Evolutionary conservation across 2,797 vertebrate species (phyloP).

Genomic region (Coracias cyanogaster): DNA sequence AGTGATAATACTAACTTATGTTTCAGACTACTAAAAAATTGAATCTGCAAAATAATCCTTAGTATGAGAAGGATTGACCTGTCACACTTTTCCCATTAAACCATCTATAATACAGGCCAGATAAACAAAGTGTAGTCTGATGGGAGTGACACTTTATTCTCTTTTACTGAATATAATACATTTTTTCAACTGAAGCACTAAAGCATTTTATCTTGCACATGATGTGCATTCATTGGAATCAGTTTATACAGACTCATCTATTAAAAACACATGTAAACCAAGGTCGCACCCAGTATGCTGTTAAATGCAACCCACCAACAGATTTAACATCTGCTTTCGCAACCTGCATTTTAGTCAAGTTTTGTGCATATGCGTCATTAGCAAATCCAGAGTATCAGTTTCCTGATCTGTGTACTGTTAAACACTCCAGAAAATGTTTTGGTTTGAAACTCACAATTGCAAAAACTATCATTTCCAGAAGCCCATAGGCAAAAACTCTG

Average conservation of each 20-base stretch:
- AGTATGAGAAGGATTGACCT: neutral
- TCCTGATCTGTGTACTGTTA: neutral
- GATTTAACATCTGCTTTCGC: constrained; percentile 9
- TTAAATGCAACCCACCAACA: neutral
- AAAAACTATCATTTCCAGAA: constrained; percentile 4
- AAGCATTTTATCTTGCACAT: constrained; percentile 2
- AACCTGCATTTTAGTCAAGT: neutral
- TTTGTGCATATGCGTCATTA: constrained; percentile 6
- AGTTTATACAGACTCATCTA: neutral
- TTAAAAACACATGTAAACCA: constrained; percentile 47
- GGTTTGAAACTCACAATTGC: neutral
- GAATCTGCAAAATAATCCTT: neutral
- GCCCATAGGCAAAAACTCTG: neutral
- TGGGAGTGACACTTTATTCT: neutral
- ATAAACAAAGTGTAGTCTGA: neutral
- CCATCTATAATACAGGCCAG: neutral
- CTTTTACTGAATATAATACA: neutral
- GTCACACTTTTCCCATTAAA: neutral
- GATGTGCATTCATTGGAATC: neutral
- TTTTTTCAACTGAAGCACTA: neutral
- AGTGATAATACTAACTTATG: neutral
- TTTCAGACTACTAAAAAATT: neutral
- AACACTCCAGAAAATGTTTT: neutral
- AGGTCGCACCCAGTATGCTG: neutral
- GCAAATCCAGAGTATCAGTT: neutral